Evolutionary conservation across 2,113 vertebrate species (phyloP).

Genomic region (Brachirus orientalis): DNA sequence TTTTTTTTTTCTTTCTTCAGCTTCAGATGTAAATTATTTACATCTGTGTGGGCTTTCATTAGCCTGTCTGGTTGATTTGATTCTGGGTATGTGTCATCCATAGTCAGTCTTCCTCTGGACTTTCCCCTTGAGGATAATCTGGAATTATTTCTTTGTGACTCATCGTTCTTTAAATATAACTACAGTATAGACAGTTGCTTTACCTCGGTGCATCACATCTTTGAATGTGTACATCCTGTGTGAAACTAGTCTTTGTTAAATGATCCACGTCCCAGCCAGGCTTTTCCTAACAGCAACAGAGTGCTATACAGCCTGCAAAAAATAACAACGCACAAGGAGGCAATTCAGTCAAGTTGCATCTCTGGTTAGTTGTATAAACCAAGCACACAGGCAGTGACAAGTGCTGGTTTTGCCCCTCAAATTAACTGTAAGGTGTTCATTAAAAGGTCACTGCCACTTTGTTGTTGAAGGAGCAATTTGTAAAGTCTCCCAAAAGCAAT

Average conservation of each 20-base stretch:
- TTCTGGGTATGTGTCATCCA: slow-evolving; percentile 38
- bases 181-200: slow-evolving; percentile 40
- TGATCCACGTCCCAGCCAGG: neutral
- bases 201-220: slow-evolving; percentile 18
- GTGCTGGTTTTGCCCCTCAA: slow-evolving; percentile 53
- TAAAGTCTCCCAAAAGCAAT: slow-evolving; percentile 34
- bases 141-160: slow-evolving; percentile 51
- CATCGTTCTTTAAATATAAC: slow-evolving; percentile 39
- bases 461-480: slow-evolving; percentile 33
- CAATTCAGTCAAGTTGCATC: slow-evolving; percentile 60
- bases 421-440: slow-evolving; percentile 64
- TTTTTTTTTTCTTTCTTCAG: neutral
- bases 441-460: slow-evolving; percentile 55
- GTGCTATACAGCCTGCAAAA: slow-evolving; percentile 4
- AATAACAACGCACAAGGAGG: slow-evolving; percentile 30
- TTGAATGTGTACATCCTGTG: neutral
- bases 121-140: slow-evolving; percentile 36
- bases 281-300: slow-evolving; percentile 33
- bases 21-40: slow-evolving; percentile 37
- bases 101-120: slow-evolving; percentile 32
- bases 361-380: slow-evolving; percentile 48
- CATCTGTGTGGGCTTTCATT: slow-evolving; percentile 37
- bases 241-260: slow-evolving; percentile 15
- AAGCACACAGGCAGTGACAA: slow-evolving; percentile 65
- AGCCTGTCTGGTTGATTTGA: slow-evolving; percentile 49